Evolutionary conservation across 2,797 vertebrate genomes (phyloP).

Genomic region (Hippoglossus hippoglossus): DNA sequence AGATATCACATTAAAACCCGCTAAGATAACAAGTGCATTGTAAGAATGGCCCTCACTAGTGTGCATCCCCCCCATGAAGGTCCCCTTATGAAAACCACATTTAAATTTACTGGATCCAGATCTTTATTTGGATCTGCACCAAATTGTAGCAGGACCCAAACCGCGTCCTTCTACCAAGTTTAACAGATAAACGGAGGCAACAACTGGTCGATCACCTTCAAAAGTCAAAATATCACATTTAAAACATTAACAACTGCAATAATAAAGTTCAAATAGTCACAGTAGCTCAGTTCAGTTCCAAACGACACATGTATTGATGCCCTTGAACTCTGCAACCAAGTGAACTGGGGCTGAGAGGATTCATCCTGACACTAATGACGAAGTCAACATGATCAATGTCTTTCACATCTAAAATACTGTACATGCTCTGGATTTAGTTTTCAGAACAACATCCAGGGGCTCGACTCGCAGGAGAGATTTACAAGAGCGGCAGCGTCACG

Average conservation of each 20-base stretch:
- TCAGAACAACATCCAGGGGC: conserved; percentile 9
- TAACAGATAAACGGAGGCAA: too few species aligned
- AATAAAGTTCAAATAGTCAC: background rate
- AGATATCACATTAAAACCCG: background rate
- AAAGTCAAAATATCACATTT: too few species aligned
- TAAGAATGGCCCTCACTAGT: too few species aligned
- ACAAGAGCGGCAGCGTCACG: background rate
- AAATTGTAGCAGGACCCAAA: too few species aligned
- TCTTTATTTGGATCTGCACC: too few species aligned
- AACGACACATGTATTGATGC: background rate
- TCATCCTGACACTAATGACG: background rate
- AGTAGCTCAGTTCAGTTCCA: conserved; percentile 9
- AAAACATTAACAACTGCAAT: too few species aligned
- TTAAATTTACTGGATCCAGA: too few species aligned
- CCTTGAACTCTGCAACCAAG: background rate
- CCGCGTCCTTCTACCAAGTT: too few species aligned
- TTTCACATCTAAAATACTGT: background rate
- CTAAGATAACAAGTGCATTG: conserved; percentile 1
- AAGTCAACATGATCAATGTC: background rate
- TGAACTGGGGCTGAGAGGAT: background rate
- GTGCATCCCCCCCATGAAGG: too few species aligned
- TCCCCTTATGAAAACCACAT: too few species aligned
- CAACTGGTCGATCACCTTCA: too few species aligned
- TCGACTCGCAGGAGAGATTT: conserved; percentile 21
- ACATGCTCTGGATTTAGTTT: conserved; percentile 6